A percentile compares a stretch with the other conserved stretches of the same genome.
Conservation (phyloP, 2,113 vertebrate genomes). For the Megalops atlanticus region DNA sequence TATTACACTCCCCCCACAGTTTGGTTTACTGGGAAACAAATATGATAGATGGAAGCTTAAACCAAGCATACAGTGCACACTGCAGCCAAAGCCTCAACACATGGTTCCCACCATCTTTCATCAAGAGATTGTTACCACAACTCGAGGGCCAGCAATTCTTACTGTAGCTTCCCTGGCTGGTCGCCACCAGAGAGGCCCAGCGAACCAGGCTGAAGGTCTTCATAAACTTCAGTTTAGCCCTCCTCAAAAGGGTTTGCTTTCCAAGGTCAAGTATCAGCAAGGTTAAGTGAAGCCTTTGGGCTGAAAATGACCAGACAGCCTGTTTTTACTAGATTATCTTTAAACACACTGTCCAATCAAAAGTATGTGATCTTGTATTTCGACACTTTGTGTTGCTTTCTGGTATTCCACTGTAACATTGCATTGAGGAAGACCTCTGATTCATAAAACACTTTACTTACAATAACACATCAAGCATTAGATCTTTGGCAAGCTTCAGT, state of each 20-base stretch:
- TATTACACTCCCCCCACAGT: neutral
- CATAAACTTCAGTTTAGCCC: neutral
- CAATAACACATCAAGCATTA: neutral
- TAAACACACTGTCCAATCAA: neutral
- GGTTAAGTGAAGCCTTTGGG: neutral
- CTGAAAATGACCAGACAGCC: neutral
- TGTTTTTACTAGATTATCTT: conserved; percentile 5
- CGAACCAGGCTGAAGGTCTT: neutral
- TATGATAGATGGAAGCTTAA: neutral
- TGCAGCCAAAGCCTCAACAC: neutral
- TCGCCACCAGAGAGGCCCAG: neutral
- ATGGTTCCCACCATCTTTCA: neutral
- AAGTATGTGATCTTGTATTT: neutral
- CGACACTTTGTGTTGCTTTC: neutral
- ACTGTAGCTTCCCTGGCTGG: neutral
- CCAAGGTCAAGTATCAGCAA: neutral
- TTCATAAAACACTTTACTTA: neutral
- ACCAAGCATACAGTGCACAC: neutral
- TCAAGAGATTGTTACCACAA: neutral
- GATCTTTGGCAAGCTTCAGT: too few relatives aligned
- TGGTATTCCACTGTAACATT: neutral
- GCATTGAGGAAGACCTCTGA: neutral
- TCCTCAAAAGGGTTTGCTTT: neutral
- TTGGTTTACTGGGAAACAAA: neutral
- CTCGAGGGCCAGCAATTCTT: neutral